phyloP scores from a whole-genome alignment of 2,797 vertebrate species.

The Pantherophis vulpinus region DNA sequence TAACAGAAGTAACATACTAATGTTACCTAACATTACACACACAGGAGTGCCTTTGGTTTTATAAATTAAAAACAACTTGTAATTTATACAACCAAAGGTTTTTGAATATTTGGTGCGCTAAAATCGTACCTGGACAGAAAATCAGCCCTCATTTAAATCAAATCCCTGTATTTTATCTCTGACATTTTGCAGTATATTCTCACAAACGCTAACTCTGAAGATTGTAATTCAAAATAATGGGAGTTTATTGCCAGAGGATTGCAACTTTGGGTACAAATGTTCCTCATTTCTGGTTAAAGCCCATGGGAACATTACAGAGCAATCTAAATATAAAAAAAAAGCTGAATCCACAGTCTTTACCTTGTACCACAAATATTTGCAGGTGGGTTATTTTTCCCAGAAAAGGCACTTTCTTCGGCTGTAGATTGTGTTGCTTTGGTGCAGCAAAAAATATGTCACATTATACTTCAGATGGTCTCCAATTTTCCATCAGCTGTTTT shows the following conservation, averaged over 20 bases:
- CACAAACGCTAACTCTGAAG: neutral
- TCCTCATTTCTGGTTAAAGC: conserved; percentile 34
- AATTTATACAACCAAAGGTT: neutral
- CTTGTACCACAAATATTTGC: neutral
- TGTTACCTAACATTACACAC: too few species aligned
- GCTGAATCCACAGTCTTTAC: conserved; percentile 5
- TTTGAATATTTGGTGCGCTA: neutral
- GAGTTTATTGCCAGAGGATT: neutral
- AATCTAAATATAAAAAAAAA: conserved; percentile 28
- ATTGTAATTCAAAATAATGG: neutral
- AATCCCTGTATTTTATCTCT: conserved; percentile 25
- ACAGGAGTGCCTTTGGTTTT: neutral
- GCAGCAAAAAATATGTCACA: neutral
- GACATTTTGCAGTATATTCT: neutral
- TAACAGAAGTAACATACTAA: too few species aligned
- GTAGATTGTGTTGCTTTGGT: neutral
- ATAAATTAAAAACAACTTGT: neutral
- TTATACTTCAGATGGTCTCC: neutral
- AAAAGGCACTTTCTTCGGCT: neutral
- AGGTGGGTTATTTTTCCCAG: conserved; percentile 6
- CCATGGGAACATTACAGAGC: conserved; percentile 10
- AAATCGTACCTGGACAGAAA: conserved; percentile 3
- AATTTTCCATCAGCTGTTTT: conserved; percentile 5
- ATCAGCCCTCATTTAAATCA: neutral
- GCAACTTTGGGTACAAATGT: conserved; percentile 31